A percentile compares a stretch with the other conserved stretches of the same genome.
Conservation (phyloP, 2,888 invertebrate species). For the Melanostoma mellinum region DNA sequence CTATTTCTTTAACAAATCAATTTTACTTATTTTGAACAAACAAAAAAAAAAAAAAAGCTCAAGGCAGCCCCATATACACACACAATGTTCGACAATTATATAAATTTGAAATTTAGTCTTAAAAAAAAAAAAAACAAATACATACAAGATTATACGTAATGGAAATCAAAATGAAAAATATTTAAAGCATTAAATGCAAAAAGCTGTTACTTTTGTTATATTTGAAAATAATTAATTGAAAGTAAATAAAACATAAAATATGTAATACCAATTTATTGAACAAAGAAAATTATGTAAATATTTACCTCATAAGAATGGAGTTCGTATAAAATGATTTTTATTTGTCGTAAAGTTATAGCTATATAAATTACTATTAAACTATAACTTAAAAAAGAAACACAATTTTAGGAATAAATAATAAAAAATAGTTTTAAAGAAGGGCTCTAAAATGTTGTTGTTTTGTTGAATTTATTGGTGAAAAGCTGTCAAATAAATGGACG, state of each 20-base stretch:
- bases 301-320: conserved; percentile 37
- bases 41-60: conserved; percentile 63
- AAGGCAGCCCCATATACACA: conserved; percentile 53
- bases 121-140: conserved; percentile 16
- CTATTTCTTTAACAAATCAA: too few relatives aligned
- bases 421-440: conserved; percentile 56
- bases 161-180: conserved; percentile 12
- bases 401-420: conserved; percentile 48
- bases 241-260: conserved; percentile 34
- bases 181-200: conserved; percentile 61
- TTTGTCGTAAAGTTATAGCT: conserved; percentile 15
- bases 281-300: conserved; percentile 33
- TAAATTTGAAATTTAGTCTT: neutral
- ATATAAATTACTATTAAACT: conserved; percentile 41
- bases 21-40: too few relatives aligned
- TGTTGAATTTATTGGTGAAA: neutral
- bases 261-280: conserved; percentile 25
- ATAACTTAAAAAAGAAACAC: conserved; percentile 18
- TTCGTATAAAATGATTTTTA: neutral
- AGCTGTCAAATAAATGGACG: too few relatives aligned
- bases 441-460: conserved; percentile 49
- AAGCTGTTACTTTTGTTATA: conserved; percentile 40
- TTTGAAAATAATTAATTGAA: conserved; percentile 57
- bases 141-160: neutral
- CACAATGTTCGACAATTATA: neutral